A percentile compares a stretch with the other conserved stretches of the same genome.
These are phyloP conservation scores for Rhamphomyia laevipes DNA, from an alignment of 2,888 invertebrate species.

Conservation along the genomic window DNA sequence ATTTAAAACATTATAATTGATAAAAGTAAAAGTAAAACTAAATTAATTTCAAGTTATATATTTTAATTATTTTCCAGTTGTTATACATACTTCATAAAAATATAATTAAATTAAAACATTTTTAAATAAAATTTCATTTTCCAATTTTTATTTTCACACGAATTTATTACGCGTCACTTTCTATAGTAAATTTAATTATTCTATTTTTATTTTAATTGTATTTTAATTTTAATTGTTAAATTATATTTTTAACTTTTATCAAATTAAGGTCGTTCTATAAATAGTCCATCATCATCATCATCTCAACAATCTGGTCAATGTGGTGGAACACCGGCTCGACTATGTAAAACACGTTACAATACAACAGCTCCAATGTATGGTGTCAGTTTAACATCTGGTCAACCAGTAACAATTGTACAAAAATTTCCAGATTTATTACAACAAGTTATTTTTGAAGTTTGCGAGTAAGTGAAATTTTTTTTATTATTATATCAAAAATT, in stretches of 20 bases:
- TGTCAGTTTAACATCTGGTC: constrained; percentile 84
- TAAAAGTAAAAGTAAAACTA: no score
- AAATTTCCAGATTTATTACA: constrained; percentile 86
- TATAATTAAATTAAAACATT: no score
- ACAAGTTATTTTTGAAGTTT: constrained; percentile 85
- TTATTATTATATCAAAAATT: background rate
- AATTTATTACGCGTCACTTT: no score
- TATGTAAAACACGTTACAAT: constrained; percentile 82
- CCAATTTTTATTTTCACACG: no score
- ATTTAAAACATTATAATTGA: no score
- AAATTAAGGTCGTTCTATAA: constrained; percentile 33
- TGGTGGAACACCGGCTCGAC: constrained; percentile 56
- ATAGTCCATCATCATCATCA: constrained; percentile 19
- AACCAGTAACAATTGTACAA: constrained; percentile 86
- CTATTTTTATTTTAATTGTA: background rate
- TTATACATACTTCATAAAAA: no score
- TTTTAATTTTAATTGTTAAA: constrained; percentile 2
- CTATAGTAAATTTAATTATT: no score
- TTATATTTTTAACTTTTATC: background rate
- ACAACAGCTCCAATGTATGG: constrained; percentile 92
- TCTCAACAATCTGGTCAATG: constrained; percentile 32
- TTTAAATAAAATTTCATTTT: no score
- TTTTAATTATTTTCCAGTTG: no score
- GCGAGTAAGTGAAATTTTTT: constrained; percentile 61
- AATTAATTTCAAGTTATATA: no score